These are phyloP conservation scores for Petrocephalus schoutedeni DNA, from an alignment of 2,797 vertebrate genomes.

Conservation along the genomic window DNA sequence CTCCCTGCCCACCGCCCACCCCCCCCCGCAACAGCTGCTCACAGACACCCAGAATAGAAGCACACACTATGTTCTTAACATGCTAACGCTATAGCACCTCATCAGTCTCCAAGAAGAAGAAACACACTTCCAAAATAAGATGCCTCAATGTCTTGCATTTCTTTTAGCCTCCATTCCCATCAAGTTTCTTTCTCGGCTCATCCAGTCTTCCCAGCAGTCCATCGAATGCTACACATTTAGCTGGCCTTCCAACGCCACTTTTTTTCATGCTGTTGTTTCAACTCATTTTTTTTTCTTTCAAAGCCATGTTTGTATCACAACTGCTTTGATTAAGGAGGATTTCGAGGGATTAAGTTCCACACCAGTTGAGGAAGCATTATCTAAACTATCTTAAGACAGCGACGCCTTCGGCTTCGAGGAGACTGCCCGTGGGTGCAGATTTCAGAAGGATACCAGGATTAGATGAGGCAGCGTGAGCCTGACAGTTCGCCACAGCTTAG, in stretches of 20 bases:
- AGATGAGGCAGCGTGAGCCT: background rate
- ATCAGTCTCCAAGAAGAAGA: background rate
- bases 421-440: conserved; percentile 7
- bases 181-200: background rate
- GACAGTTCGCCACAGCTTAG: conserved; percentile 14
- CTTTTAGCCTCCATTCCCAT: background rate
- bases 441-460: conserved; percentile 16
- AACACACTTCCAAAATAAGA: background rate
- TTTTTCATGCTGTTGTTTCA: background rate
- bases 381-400: conserved; percentile 18
- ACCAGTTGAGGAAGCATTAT: conserved; percentile 11
- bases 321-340: conserved; percentile 17
- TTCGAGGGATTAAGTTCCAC: conserved; percentile 11
- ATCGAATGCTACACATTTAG: background rate
- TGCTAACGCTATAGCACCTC: conserved; percentile 1
- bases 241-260: background rate
- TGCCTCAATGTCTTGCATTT: background rate
- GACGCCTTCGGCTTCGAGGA: background rate
- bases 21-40: background rate
- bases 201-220: background rate
- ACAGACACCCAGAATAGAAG: conserved; percentile 5
- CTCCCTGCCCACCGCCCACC: background rate
- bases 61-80: background rate
- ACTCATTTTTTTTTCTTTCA: background rate
- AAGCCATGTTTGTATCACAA: conserved; percentile 9